Percentiles rank a stretch among this genome's conserved stretches.
These are phyloP conservation scores for Embiotoca jacksoni DNA, from an alignment of 2,113 vertebrate genomes.

Conservation along the genomic window DNA sequence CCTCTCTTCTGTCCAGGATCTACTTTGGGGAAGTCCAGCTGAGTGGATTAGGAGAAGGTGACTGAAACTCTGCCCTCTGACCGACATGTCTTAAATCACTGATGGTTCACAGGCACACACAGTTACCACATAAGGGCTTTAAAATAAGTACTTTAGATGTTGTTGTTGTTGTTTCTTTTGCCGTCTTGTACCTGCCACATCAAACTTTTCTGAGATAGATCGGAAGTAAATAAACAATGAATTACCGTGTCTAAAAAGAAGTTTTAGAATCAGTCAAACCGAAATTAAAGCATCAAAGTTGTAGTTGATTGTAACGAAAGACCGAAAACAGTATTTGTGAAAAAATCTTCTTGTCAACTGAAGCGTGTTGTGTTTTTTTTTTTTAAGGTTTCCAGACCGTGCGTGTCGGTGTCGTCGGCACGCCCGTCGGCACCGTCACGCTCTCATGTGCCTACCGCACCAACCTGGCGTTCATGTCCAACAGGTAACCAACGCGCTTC, in stretches of 20 bases:
- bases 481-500: slow-evolving; percentile 84
- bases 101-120: too few species aligned
- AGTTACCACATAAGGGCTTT: background rate
- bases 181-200: too few species aligned
- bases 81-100: slow-evolving; percentile 4
- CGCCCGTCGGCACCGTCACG: slow-evolving; percentile 95
- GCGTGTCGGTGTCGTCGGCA: slow-evolving; percentile 95
- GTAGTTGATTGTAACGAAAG: too few species aligned
- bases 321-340: too few species aligned
- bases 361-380: background rate
- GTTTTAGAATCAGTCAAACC: too few species aligned
- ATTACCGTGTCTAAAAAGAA: too few species aligned
- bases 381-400: slow-evolving; percentile 95
- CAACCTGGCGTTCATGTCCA: slow-evolving; percentile 98
- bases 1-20: slow-evolving; percentile 85
- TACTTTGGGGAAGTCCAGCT: slow-evolving; percentile 99
- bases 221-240: too few species aligned
- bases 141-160: too few species aligned
- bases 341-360: background rate
- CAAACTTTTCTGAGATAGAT: too few species aligned
- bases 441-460: slow-evolving; percentile 98
- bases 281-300: too few species aligned
- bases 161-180: too few species aligned
- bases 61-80: background rate
- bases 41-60: slow-evolving; percentile 97